Percentiles rank a stretch among this genome's conserved stretches.
phyloP scores from a whole-genome alignment of 2,113 vertebrate genomes.

The Callipepla squamata region DNA sequence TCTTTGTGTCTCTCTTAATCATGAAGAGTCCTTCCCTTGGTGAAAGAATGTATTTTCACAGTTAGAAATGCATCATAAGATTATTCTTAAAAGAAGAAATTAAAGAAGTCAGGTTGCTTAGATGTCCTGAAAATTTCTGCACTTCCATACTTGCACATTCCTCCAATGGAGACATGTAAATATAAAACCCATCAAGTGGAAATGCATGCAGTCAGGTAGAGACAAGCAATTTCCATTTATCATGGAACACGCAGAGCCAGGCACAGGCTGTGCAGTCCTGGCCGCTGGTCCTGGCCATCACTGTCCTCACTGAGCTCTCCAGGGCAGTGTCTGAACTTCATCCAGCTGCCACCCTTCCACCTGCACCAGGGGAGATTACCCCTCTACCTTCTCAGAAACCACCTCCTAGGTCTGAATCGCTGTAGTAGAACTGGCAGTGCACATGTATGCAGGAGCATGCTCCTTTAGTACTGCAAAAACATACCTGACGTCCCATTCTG shows the following conservation, averaged over 20 bases:
- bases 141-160: not conserved
- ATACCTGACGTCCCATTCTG: not conserved
- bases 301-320: not conserved
- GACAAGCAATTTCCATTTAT: constrained; percentile 34
- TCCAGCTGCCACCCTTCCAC: not conserved
- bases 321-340: not conserved
- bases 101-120: not conserved
- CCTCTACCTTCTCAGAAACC: not conserved
- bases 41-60: not conserved
- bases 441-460: not conserved
- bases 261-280: constrained; percentile 2
- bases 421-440: not conserved
- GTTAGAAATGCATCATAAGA: not conserved
- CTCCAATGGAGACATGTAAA: not conserved
- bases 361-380: rapidly evolving
- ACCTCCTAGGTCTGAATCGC: not conserved
- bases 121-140: not conserved
- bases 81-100: not conserved
- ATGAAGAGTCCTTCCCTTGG: not conserved
- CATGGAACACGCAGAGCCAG: not conserved
- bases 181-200: constrained; percentile 19
- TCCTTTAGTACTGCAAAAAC: not conserved
- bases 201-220: constrained; percentile 18
- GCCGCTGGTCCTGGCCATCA: not conserved
- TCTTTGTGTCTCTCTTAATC: not conserved